Evolutionary conservation across 2,797 vertebrate species (phyloP).

Genomic region (Sebastes matsubarae): DNA sequence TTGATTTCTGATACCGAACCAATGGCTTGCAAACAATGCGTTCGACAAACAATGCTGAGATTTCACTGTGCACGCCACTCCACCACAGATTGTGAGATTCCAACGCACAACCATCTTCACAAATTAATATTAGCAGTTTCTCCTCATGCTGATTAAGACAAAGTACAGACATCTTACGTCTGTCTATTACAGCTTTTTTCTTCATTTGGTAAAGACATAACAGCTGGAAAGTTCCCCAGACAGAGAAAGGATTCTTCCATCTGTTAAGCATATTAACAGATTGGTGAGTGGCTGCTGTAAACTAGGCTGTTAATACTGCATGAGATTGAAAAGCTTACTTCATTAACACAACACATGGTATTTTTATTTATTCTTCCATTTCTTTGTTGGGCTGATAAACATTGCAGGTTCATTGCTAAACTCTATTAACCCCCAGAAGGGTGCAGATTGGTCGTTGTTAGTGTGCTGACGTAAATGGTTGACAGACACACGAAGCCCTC

Average conservation of each 20-base stretch:
- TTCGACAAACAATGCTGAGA: neutral
- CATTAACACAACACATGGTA: constrained; percentile 1
- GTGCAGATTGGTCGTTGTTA: neutral
- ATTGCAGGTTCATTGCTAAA: neutral
- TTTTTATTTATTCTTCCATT: neutral
- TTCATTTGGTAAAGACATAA: constrained; percentile 7
- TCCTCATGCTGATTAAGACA: neutral
- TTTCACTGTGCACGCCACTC: neutral
- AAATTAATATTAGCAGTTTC: neutral
- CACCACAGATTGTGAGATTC: neutral
- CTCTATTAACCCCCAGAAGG: neutral
- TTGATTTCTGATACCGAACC: constrained; percentile 12
- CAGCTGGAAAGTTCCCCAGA: constrained; percentile 14
- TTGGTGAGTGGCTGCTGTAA: constrained; percentile 8
- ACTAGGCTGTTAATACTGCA: neutral
- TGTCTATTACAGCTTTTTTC: neutral
- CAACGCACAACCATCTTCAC: neutral
- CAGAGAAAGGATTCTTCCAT: constrained; percentile 37
- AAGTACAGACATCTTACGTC: neutral
- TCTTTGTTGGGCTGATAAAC: constrained; percentile 5
- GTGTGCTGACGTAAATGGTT: neutral
- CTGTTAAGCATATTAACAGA: constrained; percentile 32
- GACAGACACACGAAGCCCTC: neutral
- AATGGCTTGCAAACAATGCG: neutral
- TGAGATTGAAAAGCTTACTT: neutral